Conservation (phyloP, 2,797 vertebrate genomes). For the Picus viridis region DNA sequence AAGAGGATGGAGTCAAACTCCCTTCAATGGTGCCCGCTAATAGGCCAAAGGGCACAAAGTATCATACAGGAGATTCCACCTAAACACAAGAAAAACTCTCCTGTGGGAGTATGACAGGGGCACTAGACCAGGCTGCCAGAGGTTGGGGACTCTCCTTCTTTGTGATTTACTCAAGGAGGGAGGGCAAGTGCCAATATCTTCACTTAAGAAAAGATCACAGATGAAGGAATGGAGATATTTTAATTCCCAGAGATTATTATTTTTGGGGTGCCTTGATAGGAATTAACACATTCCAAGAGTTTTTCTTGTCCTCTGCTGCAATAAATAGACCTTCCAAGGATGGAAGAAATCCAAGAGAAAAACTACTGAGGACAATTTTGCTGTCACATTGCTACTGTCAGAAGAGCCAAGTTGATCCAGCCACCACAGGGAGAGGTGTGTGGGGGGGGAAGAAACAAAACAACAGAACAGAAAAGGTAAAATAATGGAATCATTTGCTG, state of each 20-base stretch:
- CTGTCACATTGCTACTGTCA: background rate
- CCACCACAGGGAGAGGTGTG: background rate
- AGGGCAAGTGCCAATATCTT: background rate
- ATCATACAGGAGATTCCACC: no score
- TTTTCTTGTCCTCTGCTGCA: background rate
- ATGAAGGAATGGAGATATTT: background rate
- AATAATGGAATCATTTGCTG: background rate
- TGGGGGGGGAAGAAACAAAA: background rate
- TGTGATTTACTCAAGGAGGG: background rate
- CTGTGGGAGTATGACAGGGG: no score
- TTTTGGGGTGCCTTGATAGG: background rate
- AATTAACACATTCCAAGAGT: background rate
- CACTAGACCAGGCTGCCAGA: no score
- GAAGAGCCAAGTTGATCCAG: background rate
- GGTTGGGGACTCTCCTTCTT: no score
- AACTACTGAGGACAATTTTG: background rate
- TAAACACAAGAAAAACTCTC: no score
- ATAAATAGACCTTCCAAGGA: background rate
- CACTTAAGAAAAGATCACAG: background rate
- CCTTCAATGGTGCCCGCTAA: no score
- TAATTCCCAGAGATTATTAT: background rate
- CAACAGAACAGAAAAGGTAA: background rate
- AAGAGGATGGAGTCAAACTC: no score
- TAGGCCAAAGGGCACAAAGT: no score
- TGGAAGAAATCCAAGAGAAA: background rate